phyloP scores from a whole-genome alignment of 2,888 invertebrate genomes.

The Hoplodrina blanda region DNA sequence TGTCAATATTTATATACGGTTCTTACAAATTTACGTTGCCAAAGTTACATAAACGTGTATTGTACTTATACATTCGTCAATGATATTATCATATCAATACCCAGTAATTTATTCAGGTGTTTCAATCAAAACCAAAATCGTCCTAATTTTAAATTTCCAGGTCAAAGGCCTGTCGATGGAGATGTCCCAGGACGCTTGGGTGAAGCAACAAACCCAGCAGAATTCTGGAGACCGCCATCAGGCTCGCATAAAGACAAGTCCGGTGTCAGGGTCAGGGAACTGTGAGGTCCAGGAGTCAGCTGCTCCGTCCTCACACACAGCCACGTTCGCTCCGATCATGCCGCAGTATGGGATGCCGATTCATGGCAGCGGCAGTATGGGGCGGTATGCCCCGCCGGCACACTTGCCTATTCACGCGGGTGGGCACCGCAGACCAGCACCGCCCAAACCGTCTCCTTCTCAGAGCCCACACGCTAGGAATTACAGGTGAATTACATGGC shows the following conservation, averaged over 20 bases:
- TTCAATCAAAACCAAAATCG: constrained; percentile 10
- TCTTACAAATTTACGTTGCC: constrained; percentile 8
- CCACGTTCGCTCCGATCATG: constrained; percentile 86
- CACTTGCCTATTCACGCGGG: constrained; percentile 91
- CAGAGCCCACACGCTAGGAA: constrained; percentile 90
- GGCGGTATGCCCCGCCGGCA: constrained; percentile 87
- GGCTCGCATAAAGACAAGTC: constrained; percentile 86
- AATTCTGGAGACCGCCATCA: constrained; percentile 82
- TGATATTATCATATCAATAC: constrained; percentile 22
- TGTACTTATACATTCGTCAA: constrained; percentile 36
- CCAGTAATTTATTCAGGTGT: constrained; percentile 50
- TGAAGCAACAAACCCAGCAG: constrained; percentile 87
- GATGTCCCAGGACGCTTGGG: constrained; percentile 88
- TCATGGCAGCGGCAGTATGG: constrained; percentile 84
- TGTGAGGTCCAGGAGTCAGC: constrained; percentile 92
- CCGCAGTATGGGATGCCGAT: constrained; percentile 84
- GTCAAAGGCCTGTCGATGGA: constrained; percentile 89
- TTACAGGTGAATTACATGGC: constrained; percentile 79
- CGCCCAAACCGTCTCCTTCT: constrained; percentile 88
- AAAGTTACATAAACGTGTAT: constrained; percentile 34
- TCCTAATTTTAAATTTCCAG: constrained; percentile 72
- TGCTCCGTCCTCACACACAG: constrained; percentile 79
- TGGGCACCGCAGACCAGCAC: constrained; percentile 84
- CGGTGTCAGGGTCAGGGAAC: constrained; percentile 84
- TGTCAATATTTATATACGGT: constrained; percentile 8